Base-by-base conservation (phyloP, 1,140 invertebrate species). In the Acromyrmex echinatior region DNA sequence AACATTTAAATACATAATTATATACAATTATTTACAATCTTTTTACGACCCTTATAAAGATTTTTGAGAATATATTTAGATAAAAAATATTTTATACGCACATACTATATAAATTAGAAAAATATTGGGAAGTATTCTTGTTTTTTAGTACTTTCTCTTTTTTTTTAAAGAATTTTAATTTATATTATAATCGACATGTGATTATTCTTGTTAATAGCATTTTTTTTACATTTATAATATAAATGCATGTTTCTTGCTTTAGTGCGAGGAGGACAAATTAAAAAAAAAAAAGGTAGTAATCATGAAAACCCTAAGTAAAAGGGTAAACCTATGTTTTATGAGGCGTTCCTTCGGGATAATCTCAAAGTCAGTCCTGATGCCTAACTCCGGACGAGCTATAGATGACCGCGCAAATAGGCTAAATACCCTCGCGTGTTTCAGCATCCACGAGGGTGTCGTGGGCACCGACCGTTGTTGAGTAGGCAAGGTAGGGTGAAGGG, bases 321-420 rank as follows among this genome's bases (percentile, higher is more conserved):
- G 31, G 28, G 39, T 1, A 14, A 74, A 84, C 18, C 56, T 49
- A 60, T 16, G 70, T 51, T 76, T 70, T 62, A 76, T 63, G 73
- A 45, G 18, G n/a, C 58, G 25, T 74, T 76, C 21, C 56, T 76
- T 84, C 18, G 56, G 28, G 53, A 84, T 84, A 84, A 84, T 84
- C 80, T 84, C 70, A 1, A 76, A 84, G 80, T 84, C 80, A 84
- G 80, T 45, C 86, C 21, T 65, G 86, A 90, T 53, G 56, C 56
- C 88, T 90, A 90, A 90, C 74, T 53, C 68, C 49, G 56, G 31
- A 58, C 76, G 21, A 49, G 16, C 21, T 73, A 87, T 70, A 73
- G 71, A 25, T 63, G 51, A 28, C 28, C 63, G n/a, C 65, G 76
- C 49, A 77, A 90, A 90, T 87, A 63, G 80, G 56, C 86, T 70